These are phyloP conservation scores for Lagothrix lagotricha DNA, from an alignment of 2,797 vertebrate genomes.

Conservation along the genomic window DNA sequence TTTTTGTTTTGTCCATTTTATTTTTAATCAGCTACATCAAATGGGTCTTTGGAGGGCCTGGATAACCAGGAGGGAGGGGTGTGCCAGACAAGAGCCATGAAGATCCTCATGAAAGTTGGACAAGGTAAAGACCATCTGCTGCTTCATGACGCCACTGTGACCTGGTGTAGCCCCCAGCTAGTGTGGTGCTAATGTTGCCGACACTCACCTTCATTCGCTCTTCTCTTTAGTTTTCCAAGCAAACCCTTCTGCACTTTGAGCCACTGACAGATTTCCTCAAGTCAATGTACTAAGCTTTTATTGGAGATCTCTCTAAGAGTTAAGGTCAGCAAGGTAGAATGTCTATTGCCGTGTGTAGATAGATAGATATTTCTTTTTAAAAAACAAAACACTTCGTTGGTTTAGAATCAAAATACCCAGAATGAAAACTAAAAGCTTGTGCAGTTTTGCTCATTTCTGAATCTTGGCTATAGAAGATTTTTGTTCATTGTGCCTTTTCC, in stretches of 20 bases:
- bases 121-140: constrained; percentile 93
- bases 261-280: constrained; percentile 79
- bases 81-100: constrained; percentile 99
- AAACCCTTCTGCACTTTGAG: constrained; percentile 71
- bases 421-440: constrained; percentile 77
- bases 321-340: constrained; percentile 76
- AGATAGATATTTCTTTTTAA: constrained; percentile 73
- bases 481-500: constrained; percentile 81
- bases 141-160: constrained; percentile 80
- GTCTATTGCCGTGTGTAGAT: constrained; percentile 56
- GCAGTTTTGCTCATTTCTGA: constrained; percentile 79
- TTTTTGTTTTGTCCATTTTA: constrained; percentile 84
- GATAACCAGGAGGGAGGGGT: constrained; percentile 99
- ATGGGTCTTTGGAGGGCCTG: constrained; percentile 98
- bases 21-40: constrained; percentile 95
- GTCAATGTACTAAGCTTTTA: constrained; percentile 69
- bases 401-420: constrained; percentile 79
- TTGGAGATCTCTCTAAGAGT: constrained; percentile 74
- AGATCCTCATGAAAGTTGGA: constrained; percentile 99
- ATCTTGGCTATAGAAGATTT: constrained; percentile 79
- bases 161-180: constrained; percentile 68
- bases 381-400: constrained; percentile 78
- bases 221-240: constrained; percentile 73
- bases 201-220: constrained; percentile 18
- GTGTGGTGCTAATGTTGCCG: constrained; percentile 54